Conservation (phyloP, 2,113 vertebrate genomes). For the Panthera leo region DNA sequence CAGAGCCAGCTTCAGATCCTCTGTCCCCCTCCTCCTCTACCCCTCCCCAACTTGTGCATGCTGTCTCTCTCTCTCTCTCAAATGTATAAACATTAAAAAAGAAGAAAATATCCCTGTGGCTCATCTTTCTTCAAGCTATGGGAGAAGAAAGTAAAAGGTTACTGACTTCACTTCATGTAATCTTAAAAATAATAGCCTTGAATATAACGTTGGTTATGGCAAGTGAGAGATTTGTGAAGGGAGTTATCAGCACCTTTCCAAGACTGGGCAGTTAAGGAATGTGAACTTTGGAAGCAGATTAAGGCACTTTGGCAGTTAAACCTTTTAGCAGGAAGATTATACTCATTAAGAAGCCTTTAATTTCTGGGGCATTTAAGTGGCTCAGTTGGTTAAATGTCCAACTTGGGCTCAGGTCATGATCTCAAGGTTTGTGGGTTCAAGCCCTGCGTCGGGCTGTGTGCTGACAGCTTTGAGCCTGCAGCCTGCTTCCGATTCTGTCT, state of each 20-base stretch:
- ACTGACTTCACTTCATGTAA: constrained; percentile 34
- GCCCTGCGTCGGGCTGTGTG: too few species aligned
- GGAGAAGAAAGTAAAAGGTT: not conserved
- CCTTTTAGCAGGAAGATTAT: not conserved
- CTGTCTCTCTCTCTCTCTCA: too few species aligned
- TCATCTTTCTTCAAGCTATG: not conserved
- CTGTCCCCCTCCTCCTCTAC: too few species aligned
- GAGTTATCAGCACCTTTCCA: not conserved
- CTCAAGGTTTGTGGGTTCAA: too few species aligned
- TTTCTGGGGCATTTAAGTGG: not conserved
- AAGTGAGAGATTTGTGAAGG: not conserved
- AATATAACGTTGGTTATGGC: not conserved
- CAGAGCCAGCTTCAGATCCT: too few species aligned
- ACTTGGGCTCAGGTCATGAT: too few species aligned
- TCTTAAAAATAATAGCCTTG: not conserved
- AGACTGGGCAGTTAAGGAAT: not conserved
- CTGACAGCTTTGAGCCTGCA: too few species aligned
- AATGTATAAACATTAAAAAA: too few species aligned
- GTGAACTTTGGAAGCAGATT: not conserved
- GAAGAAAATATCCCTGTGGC: not conserved
- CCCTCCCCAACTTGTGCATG: too few species aligned
- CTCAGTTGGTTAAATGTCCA: too few species aligned
- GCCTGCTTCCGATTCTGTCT: too few species aligned
- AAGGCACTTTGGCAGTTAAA: constrained; percentile 7
- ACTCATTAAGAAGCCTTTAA: not conserved